Percentiles rank a stretch among this genome's conserved stretches.
These are phyloP conservation scores for Phyllostomus hastatus DNA, from an alignment of 2,113 vertebrate species.

Conservation along the genomic window DNA sequence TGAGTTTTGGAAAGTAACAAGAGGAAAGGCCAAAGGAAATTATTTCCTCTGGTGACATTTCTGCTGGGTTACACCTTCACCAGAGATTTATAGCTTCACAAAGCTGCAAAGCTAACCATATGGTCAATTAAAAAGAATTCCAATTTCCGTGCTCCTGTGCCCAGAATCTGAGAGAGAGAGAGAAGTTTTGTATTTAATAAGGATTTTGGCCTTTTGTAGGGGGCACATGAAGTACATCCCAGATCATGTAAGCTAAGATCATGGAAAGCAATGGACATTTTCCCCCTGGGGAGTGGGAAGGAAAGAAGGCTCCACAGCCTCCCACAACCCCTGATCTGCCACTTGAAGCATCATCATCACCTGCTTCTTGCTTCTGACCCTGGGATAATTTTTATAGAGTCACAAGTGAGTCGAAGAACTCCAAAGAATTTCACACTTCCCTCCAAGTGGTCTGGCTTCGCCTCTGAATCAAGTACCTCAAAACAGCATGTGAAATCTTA, in stretches of 20 bases:
- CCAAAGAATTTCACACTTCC: slow-evolving; percentile 61
- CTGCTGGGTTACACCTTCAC: slow-evolving; percentile 63
- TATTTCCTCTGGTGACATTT: slow-evolving; percentile 61
- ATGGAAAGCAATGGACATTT: neutral
- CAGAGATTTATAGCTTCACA: slow-evolving; percentile 74
- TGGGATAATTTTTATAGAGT: slow-evolving; percentile 50
- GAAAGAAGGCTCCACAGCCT: neutral
- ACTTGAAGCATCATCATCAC: neutral
- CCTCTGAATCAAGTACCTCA: slow-evolving; percentile 37
- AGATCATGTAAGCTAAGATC: neutral
- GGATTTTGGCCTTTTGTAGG: slow-evolving; percentile 14
- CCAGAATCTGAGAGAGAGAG: slow-evolving; percentile 46
- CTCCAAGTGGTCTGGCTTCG: slow-evolving; percentile 60
- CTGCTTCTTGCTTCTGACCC: slow-evolving; percentile 13
- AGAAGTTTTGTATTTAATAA: slow-evolving; percentile 66
- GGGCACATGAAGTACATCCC: neutral
- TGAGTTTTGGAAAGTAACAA: neutral
- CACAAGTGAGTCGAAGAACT: slow-evolving; percentile 51
- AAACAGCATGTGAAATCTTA: slow-evolving; percentile 2
- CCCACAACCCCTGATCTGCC: neutral
- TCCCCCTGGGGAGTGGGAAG: slow-evolving; percentile 17
- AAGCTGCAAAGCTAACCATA: slow-evolving; percentile 76
- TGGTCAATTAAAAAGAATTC: slow-evolving; percentile 77
- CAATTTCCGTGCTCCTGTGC: slow-evolving; percentile 52
- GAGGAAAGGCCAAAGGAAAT: slow-evolving; percentile 46